Evolutionary conservation across 2,113 vertebrate species (phyloP).

Genomic region (Zeus faber): DNA sequence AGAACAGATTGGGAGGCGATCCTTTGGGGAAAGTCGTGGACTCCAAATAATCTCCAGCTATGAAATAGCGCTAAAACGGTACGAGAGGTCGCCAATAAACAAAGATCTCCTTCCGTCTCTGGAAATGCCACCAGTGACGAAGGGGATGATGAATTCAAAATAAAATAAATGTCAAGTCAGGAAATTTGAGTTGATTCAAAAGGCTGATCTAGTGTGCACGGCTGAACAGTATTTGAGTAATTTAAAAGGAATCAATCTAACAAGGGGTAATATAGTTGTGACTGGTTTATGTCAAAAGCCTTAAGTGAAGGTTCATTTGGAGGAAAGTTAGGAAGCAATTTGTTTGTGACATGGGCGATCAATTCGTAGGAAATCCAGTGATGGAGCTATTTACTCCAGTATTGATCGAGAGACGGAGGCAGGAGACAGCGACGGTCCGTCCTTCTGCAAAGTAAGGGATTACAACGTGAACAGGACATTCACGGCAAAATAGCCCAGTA

Average conservation of each 20-base stretch:
- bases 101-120: too few relatives aligned
- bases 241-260: neutral
- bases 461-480: too few relatives aligned
- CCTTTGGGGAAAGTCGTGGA: slow-evolving; percentile 21
- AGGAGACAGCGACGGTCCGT: slow-evolving; percentile 5
- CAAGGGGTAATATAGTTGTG: neutral
- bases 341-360: slow-evolving; percentile 32
- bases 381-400: slow-evolving; percentile 41
- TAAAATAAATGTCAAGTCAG: too few relatives aligned
- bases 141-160: too few relatives aligned
- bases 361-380: slow-evolving; percentile 36
- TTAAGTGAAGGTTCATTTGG: slow-evolving; percentile 29
- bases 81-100: too few relatives aligned
- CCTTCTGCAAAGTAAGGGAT: slow-evolving; percentile 32
- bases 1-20: slow-evolving; percentile 24
- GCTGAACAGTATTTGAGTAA: slow-evolving; percentile 11
- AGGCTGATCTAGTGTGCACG: neutral
- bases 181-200: too few relatives aligned
- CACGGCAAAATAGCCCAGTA: too few relatives aligned
- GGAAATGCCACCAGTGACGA: too few relatives aligned
- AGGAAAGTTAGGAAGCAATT: slow-evolving; percentile 37
- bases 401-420: slow-evolving; percentile 51
- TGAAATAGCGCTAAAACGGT: too few relatives aligned
- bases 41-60: too few relatives aligned
- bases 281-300: neutral